Evolutionary conservation across 2,797 vertebrate species (phyloP).

Genomic region (Morelia viridis): DNA sequence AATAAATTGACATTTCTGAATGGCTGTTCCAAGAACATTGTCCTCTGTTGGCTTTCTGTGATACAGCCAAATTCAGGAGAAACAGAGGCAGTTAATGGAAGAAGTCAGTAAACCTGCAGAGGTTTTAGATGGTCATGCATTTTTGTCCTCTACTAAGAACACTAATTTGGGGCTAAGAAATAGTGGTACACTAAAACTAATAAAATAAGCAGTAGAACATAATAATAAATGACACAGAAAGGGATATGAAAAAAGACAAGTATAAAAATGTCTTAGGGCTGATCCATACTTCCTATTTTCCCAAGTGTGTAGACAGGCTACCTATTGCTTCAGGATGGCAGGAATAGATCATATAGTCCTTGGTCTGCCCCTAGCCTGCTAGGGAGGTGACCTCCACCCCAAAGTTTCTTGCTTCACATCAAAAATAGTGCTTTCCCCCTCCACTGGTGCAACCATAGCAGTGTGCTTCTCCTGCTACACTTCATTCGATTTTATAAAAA

Average conservation of each 20-base stretch:
- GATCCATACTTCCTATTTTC: neutral
- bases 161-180: neutral
- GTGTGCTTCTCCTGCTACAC: neutral
- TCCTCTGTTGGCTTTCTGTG: neutral
- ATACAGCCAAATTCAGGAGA: neutral
- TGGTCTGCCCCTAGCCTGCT: neutral
- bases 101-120: neutral
- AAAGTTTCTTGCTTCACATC: neutral
- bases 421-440: neutral
- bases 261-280: neutral
- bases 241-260: neutral
- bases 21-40: too few species aligned
- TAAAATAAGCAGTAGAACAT: neutral
- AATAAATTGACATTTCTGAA: too few species aligned
- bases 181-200: neutral
- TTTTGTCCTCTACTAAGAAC: neutral
- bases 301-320: neutral
- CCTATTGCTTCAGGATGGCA: neutral
- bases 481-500: neutral
- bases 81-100: neutral
- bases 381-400: neutral
- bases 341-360: neutral
- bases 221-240: neutral
- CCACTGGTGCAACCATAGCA: neutral
- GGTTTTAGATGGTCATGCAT: neutral